Base-by-base conservation (phyloP, 1,140 invertebrate species). In the Venustaconcha ellipsiformis region DNA sequence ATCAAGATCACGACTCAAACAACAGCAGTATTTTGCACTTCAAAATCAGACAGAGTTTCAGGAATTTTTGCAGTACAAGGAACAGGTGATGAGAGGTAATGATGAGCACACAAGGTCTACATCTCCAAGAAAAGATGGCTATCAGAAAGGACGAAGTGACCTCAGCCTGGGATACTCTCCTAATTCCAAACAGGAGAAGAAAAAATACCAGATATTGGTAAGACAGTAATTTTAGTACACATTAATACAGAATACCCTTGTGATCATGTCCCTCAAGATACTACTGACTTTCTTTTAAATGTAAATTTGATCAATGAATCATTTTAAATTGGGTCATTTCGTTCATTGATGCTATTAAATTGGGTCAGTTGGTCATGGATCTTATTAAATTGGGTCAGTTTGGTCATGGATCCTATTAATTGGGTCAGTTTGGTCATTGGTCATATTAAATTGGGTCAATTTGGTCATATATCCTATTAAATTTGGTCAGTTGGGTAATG, bases 21-120 rank as follows among this genome's bases (percentile, higher is more conserved):
- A 82, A 48, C 80, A 82, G 48, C 80, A 83, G 70, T 73, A 81
- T 57, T 85, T 82, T 78, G 69, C 80, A 26, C 79, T 80, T 48
- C 78, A 81, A 57, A 81, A 81, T 20, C 78, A 81, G 64, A 76
- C 79, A 55, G 82, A 82, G 56, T 81, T 73, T 57, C 78, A 83
- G 57, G 82, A 85, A n/a, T 82, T 76, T 48, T 55, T 81, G 30
- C 80, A 80, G 48, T n/a, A 78, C 48, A 73, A 72, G 20, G 74
- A 78, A 37, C 15, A 69, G 1, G 70, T 79, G 57, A 55, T 56
- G 23, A 59, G 70, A 30, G 48, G 63, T 57, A 55, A 60, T 1
- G 73, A 76, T 20, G 57, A 66, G n/a, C 67, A 70, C 5, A 72
- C 69, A 11, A 30, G 81, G 30, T 72, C 78, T 63, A 69, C 67